These are phyloP conservation scores for Folsomia manolachei DNA, from an alignment of 2,888 invertebrate species.

Conservation along the genomic window DNA sequence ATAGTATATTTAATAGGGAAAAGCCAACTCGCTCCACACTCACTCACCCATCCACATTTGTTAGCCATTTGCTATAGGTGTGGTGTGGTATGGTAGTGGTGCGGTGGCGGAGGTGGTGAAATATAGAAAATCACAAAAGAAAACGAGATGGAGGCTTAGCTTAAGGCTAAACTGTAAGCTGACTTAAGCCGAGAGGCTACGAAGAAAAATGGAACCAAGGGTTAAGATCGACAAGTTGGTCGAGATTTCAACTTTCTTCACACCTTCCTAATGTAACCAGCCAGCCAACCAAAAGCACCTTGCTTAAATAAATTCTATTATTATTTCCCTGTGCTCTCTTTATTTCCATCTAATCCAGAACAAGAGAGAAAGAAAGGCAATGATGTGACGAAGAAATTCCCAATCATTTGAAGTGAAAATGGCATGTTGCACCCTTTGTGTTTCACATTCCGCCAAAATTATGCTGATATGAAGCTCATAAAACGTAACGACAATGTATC, in stretches of 20 bases:
- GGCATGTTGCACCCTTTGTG: too few species aligned
- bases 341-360: too few species aligned
- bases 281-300: too few species aligned
- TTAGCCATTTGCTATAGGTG: neutral
- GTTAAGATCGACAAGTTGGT: conserved; percentile 21
- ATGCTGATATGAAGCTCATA: too few species aligned
- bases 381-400: too few species aligned
- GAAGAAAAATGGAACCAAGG: conserved; percentile 23
- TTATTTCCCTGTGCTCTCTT: too few species aligned
- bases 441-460: too few species aligned
- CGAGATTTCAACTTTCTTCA: conserved; percentile 22
- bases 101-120: neutral
- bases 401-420: too few species aligned
- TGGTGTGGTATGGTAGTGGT: too few species aligned
- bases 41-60: neutral
- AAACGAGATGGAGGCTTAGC: conserved; percentile 17
- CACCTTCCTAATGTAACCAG: conserved; percentile 16
- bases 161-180: conserved; percentile 22
- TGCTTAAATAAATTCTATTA: conserved; percentile 28
- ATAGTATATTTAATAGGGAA: too few species aligned
- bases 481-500: too few species aligned
- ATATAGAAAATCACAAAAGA: conserved; percentile 22
- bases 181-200: conserved; percentile 16
- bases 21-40: neutral
- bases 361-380: too few species aligned